Conservation (phyloP, 2,113 vertebrate genomes). For the Elephantulus edwardii region DNA sequence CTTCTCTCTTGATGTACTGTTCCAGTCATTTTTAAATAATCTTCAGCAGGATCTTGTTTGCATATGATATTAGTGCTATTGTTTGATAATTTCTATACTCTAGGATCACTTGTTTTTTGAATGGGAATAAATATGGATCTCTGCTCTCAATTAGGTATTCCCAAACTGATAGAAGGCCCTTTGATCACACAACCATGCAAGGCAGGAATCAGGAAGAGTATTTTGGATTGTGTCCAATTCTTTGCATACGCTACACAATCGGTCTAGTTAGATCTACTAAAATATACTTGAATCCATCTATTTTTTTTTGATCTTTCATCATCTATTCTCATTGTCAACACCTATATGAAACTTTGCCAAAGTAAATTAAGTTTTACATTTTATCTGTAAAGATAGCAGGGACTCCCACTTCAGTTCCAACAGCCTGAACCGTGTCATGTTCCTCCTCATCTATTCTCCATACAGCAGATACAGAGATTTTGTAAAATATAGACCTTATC, state of each 20-base stretch:
- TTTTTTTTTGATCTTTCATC: background rate
- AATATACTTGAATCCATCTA: background rate
- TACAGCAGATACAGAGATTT: background rate
- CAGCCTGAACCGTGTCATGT: background rate
- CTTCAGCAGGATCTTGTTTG: too few species aligned
- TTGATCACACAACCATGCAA: background rate
- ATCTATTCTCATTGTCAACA: background rate
- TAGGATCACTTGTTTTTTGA: too few species aligned
- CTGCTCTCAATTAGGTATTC: background rate
- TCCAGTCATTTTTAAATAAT: too few species aligned
- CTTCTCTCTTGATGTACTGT: too few species aligned
- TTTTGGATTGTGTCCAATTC: background rate
- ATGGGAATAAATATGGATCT: too few species aligned
- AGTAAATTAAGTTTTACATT: constrained; percentile 55
- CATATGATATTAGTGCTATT: too few species aligned
- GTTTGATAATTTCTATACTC: too few species aligned
- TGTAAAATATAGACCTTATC: constrained; percentile 8
- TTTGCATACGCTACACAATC: background rate
- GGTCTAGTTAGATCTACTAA: background rate
- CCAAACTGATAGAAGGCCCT: background rate
- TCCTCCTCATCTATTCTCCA: background rate
- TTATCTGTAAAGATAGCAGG: background rate
- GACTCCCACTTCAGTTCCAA: background rate
- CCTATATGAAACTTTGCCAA: constrained; percentile 49
- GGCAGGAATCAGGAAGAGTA: background rate